Evolutionary conservation across 2,113 vertebrate species (phyloP).

Genomic region (Copsychus sechellarum): DNA sequence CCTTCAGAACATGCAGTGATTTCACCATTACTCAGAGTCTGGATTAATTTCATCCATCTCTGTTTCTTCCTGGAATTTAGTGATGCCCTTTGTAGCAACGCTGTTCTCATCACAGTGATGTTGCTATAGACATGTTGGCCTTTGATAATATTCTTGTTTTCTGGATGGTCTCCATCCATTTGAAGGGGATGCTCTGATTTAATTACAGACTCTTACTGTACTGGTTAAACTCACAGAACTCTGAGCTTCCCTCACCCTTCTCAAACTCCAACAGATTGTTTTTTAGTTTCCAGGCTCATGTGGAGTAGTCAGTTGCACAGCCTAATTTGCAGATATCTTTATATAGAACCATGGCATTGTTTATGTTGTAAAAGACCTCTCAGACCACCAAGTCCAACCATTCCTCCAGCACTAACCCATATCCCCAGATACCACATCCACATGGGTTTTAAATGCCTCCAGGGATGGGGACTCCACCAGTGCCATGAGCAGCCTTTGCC

Average conservation of each 20-base stretch:
- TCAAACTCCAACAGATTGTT: background rate
- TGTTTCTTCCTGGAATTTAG: background rate
- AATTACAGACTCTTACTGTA: background rate
- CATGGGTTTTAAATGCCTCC: background rate
- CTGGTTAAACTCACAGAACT: background rate
- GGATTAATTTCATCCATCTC: constrained; percentile 6
- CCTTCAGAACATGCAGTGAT: background rate
- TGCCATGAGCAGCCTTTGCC: background rate
- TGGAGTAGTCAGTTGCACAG: background rate
- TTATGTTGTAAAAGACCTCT: background rate
- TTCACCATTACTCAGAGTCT: constrained; percentile 8
- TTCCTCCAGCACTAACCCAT: background rate
- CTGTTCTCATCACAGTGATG: background rate
- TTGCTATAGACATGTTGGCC: background rate
- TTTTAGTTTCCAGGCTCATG: background rate
- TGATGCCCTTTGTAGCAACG: background rate
- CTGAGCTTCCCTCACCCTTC: fast-evolving
- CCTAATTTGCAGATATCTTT: background rate
- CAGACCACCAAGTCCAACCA: too few relatives aligned
- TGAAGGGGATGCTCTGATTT: background rate
- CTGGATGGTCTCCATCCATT: background rate
- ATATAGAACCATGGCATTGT: background rate
- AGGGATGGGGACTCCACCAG: background rate
- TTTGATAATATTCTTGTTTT: background rate
- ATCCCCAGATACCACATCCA: background rate